A percentile compares a stretch with the other conserved stretches of the same genome.
These are phyloP conservation scores for Lepus timidus DNA, from an alignment of 2,113 vertebrate genomes.

Conservation along the genomic window DNA sequence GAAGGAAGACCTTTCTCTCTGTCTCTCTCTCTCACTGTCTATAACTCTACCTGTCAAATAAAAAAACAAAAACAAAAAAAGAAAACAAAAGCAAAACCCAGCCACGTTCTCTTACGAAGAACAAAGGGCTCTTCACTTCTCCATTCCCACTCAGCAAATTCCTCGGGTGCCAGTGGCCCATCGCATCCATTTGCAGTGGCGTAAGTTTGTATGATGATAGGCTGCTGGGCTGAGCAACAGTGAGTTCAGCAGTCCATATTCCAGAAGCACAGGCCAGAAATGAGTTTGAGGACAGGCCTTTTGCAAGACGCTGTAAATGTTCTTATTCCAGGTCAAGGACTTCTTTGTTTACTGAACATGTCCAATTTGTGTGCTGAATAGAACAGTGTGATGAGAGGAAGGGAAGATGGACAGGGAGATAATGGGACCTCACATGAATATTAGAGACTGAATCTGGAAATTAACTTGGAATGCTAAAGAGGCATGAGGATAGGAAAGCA, in stretches of 20 bases:
- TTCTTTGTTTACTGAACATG: constrained; percentile 48
- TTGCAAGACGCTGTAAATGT: not conserved
- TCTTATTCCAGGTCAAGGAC: constrained; percentile 12
- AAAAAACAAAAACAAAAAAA: too few species aligned
- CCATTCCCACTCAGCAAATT: constrained; percentile 62
- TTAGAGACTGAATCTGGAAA: constrained; percentile 36
- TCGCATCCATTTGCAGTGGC: constrained; percentile 28
- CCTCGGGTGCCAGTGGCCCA: constrained; percentile 49
- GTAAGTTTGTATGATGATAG: not conserved
- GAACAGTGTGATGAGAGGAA: not conserved
- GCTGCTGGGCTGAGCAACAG: not conserved
- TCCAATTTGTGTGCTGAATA: constrained; percentile 1
- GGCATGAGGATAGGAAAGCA: not conserved
- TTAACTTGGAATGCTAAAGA: constrained; percentile 34
- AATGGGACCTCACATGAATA: not conserved
- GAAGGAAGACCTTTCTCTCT: too few species aligned
- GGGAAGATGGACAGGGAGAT: not conserved
- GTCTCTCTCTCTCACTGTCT: too few species aligned
- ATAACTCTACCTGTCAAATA: too few species aligned
- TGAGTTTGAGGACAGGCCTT: constrained; percentile 29
- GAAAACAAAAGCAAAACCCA: not conserved
- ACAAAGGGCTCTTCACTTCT: constrained; percentile 61
- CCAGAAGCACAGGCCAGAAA: constrained; percentile 1
- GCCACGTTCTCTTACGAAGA: constrained; percentile 36
- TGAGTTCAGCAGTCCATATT: not conserved